Base-by-base conservation (phyloP, 2,797 vertebrate genomes). In the Melanotaenia boesemani region DNA sequence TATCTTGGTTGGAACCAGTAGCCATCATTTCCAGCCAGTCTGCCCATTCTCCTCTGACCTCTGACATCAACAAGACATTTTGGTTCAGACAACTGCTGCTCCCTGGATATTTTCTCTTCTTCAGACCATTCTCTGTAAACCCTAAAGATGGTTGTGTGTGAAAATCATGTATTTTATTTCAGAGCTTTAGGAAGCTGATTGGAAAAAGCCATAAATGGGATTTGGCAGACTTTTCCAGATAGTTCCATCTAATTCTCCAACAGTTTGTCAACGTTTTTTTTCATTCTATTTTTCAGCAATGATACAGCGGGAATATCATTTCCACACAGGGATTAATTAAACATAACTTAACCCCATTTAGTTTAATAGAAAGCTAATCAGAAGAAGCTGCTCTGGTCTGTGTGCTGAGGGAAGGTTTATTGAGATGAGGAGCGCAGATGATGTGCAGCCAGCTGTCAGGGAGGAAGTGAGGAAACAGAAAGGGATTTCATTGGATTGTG, bases 361-460 rank as follows among this genome's bases (percentile, higher is more conserved):
- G n/a, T 50, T 16, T 18, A 60, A 15, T 18, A 67, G n/a, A 68
- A 28, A 20, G 22, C 58, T 67, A 73, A 81, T 41, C 8, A 39
- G 37, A 75, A 8, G 6, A 36, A 41, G 61, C 65, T 36, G 67
- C 26, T 24, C 28, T 5, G 16, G 15, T 62, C 54, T 2, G 28
- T 48, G 67, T 50, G 76, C 56, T 63, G 63, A 54, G 24, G 41
- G 56, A 59, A 39, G 61, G 37, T 72, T 82, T 63, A 55, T 12
- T 36, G 32, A 59, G 65, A 65, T n/a, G 65, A 70, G 59, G 64
- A 80, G 76, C 78, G 77, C 63, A 71, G 71, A 66, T 4, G 6
- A 46, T 46, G 44, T 6, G 46, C 46, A 48, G 20, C 6, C 76
- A 75, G 83, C 70, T 78, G 68, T 72, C 72, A 79, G 81, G 72